phyloP scores from a whole-genome alignment of 53 echinoderm and acorn worm species.

The Mesocentrotus franciscanus region DNA sequence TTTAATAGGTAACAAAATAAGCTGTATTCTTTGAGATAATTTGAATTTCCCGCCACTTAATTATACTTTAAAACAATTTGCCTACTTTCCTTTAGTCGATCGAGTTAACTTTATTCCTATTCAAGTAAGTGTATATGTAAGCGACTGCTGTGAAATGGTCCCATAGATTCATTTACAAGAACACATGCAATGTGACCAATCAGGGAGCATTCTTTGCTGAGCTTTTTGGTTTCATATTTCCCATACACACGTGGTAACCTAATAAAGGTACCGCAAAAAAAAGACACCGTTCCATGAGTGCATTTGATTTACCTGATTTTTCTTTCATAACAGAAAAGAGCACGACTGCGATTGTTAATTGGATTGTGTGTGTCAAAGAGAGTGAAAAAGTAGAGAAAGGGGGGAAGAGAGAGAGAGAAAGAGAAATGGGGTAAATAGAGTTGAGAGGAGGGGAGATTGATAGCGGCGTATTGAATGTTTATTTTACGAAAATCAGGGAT shows the following conservation, averaged over 20 bases:
- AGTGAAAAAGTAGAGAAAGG: background rate
- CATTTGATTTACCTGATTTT: conserved; percentile 7
- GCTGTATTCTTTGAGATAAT: background rate
- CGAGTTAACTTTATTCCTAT: background rate
- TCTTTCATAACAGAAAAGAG: background rate
- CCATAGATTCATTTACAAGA: background rate
- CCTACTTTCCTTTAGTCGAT: no score
- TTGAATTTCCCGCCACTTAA: background rate
- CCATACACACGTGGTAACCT: background rate
- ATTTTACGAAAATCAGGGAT: no score
- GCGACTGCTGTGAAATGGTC: background rate
- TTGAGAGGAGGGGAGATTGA: background rate
- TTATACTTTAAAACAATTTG: background rate
- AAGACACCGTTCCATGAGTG: background rate
- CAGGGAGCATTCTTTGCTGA: conserved; percentile 8
- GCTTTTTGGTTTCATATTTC: background rate
- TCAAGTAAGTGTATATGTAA: background rate
- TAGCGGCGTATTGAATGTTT: background rate
- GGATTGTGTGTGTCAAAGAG: background rate
- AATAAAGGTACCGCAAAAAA: background rate
- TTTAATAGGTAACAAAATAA: no score
- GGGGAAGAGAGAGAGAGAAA: background rate
- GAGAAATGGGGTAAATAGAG: background rate
- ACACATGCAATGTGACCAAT: conserved; percentile 8
- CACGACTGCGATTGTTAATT: background rate